phyloP scores from a whole-genome alignment of 2,113 vertebrate species.

The Stercorarius parasiticus region DNA sequence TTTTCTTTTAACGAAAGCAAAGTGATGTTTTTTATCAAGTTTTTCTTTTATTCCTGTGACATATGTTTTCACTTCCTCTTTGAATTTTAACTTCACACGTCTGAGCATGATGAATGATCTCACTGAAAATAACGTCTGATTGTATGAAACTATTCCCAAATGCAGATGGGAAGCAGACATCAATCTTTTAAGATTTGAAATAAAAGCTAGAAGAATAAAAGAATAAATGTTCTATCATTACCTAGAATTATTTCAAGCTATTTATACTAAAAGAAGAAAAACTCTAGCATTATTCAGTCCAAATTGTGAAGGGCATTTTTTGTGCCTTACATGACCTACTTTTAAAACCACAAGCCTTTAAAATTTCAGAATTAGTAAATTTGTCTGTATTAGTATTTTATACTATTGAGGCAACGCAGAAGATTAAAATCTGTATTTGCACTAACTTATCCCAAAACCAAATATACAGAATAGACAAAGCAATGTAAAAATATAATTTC shows the following conservation, averaged over 20 bases:
- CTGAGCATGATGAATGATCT: not conserved
- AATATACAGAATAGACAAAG: not conserved
- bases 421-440: not conserved
- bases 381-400: not conserved
- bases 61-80: not conserved
- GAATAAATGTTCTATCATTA: not conserved
- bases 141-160: not conserved
- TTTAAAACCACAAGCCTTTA: not conserved
- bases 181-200: not conserved
- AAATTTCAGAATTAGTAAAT: not conserved
- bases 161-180: not conserved
- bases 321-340: constrained; percentile 18
- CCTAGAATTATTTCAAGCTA: not conserved
- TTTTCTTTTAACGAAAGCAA: not conserved
- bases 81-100: not conserved
- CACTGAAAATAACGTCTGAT: not conserved
- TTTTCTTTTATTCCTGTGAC: not conserved
- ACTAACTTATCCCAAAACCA: not conserved
- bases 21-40: not conserved
- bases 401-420: not conserved
- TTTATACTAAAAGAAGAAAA: constrained; percentile 2
- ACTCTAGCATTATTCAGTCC: not conserved
- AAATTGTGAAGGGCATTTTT: not conserved
- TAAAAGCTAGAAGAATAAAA: not conserved
- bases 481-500: not conserved